Conservation (phyloP, 1,140 invertebrate genomes). For the Philopotamus ludificatus region DNA sequence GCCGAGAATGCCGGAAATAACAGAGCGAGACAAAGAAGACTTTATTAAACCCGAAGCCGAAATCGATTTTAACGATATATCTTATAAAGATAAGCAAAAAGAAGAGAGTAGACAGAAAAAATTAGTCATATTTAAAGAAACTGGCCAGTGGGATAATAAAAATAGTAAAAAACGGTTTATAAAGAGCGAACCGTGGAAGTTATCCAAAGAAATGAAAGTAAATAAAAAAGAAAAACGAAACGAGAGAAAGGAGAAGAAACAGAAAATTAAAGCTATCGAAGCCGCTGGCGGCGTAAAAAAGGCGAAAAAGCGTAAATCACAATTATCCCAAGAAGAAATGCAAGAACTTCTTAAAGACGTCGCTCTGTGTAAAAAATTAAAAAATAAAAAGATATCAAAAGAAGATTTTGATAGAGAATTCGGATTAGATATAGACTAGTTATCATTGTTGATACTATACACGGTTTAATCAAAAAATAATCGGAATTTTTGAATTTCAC, state of each 20-base stretch:
- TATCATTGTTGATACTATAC: too few relatives aligned
- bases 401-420: conserved; percentile 64
- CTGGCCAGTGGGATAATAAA: conserved; percentile 74
- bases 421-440: conserved; percentile 50
- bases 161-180: conserved; percentile 62
- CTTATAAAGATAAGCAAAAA: conserved; percentile 79
- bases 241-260: conserved; percentile 54
- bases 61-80: conserved; percentile 74
- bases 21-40: conserved; percentile 63
- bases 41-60: conserved; percentile 63
- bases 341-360: conserved; percentile 82
- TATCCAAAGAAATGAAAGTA: conserved; percentile 72
- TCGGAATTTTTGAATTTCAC: too few relatives aligned
- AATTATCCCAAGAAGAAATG: conserved; percentile 73
- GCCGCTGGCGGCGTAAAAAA: conserved; percentile 48
- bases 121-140: conserved; percentile 68
- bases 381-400: conserved; percentile 75
- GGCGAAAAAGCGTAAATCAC: conserved; percentile 55
- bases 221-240: conserved; percentile 64
- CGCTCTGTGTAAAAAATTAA: conserved; percentile 82
- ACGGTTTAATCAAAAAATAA: too few relatives aligned
- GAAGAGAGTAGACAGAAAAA: conserved; percentile 75
- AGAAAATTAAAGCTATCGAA: conserved; percentile 54
- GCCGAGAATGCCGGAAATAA: conserved; percentile 94
- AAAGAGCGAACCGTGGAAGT: conserved; percentile 76